These are phyloP conservation scores for Actenoides lindsayi DNA, from an alignment of 2,113 vertebrate genomes.

Conservation along the genomic window DNA sequence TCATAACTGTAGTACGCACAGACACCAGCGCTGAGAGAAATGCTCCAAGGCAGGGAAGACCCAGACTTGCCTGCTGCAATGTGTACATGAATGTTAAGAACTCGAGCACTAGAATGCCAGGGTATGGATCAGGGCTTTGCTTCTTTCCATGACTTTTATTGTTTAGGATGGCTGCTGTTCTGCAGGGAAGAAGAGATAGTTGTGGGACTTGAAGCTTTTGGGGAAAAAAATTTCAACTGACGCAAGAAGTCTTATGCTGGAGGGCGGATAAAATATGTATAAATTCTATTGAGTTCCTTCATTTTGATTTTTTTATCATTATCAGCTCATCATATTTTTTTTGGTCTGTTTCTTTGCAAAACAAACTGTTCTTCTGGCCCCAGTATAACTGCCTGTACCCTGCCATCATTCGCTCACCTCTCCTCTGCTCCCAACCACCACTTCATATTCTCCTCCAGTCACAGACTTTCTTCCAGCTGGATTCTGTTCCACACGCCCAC, in stretches of 20 bases:
- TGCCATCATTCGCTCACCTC: background rate
- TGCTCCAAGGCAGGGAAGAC: fast-evolving
- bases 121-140: background rate
- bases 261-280: background rate
- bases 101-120: background rate
- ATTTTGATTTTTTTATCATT: background rate
- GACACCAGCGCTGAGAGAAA: background rate
- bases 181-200: background rate
- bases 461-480: background rate
- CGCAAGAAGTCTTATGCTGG: background rate
- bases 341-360: background rate
- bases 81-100: background rate
- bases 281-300: background rate
- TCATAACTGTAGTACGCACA: fast-evolving
- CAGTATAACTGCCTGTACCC: too few relatives aligned
- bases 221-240: background rate
- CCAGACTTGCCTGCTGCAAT: background rate
- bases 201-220: background rate
- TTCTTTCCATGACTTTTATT: background rate
- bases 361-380: background rate
- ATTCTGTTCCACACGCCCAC: background rate
- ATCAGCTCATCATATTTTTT: background rate
- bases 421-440: background rate
- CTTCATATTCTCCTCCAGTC: background rate
- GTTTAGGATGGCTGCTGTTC: background rate